These are phyloP conservation scores for Emberiza fucata DNA, from an alignment of 2,113 vertebrate species.

Conservation along the genomic window DNA sequence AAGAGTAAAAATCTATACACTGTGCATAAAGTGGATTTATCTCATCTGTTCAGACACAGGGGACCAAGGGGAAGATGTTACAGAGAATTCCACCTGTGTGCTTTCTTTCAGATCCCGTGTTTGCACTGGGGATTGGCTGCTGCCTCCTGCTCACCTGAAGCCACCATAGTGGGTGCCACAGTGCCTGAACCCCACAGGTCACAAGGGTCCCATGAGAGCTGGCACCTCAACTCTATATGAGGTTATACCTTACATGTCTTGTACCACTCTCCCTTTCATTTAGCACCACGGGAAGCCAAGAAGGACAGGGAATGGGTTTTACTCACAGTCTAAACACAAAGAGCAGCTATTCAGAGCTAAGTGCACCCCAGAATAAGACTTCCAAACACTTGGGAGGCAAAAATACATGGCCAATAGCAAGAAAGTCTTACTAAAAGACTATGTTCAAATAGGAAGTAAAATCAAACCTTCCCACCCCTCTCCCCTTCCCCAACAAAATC, in stretches of 20 bases:
- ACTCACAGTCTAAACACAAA: neutral
- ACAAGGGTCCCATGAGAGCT: neutral
- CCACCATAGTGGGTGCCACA: rapidly evolving
- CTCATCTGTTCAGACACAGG: neutral
- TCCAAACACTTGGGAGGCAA: neutral
- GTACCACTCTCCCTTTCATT: neutral
- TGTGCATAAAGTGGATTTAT: neutral
- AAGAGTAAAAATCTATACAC: neutral
- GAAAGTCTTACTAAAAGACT: neutral
- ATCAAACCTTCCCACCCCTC: neutral
- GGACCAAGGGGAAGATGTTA: neutral
- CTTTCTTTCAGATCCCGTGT: rapidly evolving
- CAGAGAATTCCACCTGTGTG: neutral
- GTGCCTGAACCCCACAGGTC: rapidly evolving
- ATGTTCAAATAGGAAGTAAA: neutral
- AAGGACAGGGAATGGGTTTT: neutral
- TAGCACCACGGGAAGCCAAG: neutral
- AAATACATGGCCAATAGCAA: neutral
- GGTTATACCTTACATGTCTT: neutral
- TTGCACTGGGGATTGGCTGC: neutral
- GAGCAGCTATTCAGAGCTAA: neutral
- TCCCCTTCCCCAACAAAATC: neutral
- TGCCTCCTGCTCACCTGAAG: neutral
- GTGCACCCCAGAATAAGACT: neutral
- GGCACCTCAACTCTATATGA: neutral